Evolutionary conservation across 1,140 invertebrate species (phyloP), one percentile per base, ranked within the genome.

Genomic region (Helicoverpa zea): DNA sequence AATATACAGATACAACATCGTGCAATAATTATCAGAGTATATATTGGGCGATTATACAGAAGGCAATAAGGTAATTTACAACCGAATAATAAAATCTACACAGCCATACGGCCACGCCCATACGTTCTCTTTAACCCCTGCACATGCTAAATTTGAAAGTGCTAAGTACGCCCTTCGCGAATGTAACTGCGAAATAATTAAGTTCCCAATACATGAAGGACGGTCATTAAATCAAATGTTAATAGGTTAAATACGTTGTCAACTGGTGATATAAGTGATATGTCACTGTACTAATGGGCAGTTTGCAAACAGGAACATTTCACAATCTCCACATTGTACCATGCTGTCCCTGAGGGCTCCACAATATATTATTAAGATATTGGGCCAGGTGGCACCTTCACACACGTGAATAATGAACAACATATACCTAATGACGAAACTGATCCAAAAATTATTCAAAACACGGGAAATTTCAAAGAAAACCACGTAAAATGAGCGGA

Each of bases 231-330:
- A 72, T 72, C 68, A 72, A 72, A 51, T 72, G 47, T 72, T 72
- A 72, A 30, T 72, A 51, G 68, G 68, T 75, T 49, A 61, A 61
- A 61, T 49, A 75, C 30, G 47, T 59, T 72, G 68, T 61, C 73
- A 61, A 18, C 29, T 23, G 58, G 16, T 75, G 61, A 75, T 75
- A 61, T 75, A 49, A 75, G 52, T 61, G 58, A 61, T 61, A 75
- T 63, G 35, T 61, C 58, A 68, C 35, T 16, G 43, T 14, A 49
- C 16, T 75, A 75, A 75, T 75, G 73, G 73, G 73, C 73, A 51
- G 35, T 61, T 75, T 49, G 29, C 30, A 75, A 59, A 75, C 56
- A 47, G 73, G 58, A 75, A 75, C 73, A 75, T 75, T 75, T 75
- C 73, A n/a, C 73, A 75, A 75, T 75, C 12, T 51, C 18, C 10